Base-by-base conservation (phyloP, 1,140 invertebrate genomes). In the Pantala flavescens region DNA sequence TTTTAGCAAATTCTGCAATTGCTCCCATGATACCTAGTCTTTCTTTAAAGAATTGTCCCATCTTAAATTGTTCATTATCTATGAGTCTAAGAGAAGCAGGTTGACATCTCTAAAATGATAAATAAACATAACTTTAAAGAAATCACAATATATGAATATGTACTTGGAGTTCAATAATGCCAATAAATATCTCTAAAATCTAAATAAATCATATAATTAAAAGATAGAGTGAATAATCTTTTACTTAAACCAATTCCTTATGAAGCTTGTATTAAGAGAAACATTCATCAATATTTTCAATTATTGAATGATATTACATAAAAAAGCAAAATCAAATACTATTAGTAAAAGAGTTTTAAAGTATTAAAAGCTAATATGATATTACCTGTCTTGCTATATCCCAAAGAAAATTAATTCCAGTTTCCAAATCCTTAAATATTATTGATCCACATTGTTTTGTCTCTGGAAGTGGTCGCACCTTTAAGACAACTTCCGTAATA, bases 21-120 rank as follows among this genome's bases (percentile, higher is more conserved):
- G 87, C 84, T 1, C 88, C 87, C 71, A 91, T 86, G 82, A 91
- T 93, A 0, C 87, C 85, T 0, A 86, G 83, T 75, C 90, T 88
- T 0, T 93, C 88, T 81, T 96, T 93, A 16, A 99, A 83, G 0
- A 94, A 89, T 82, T 97, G 93, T 9, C 95, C 96, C 83, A 98
- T 95, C 78, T 92, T 89, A 79, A 99, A 99, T 83, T 99, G 97
- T 77, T 96, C 92, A 81, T 99, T 99, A 82, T 99, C 97, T 90
- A 99, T 94, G 16, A 99, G 84, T 71, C 97, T 86, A 73, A 99
- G 93, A 19, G 96, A 98, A 16, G 96, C 91, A 2, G 96, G 96
- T 80, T 97, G 96, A 82, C 93, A 93, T 74, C 94, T 86, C 81
- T 93, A 84, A 49, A 81, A 80, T 74, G 75, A 70, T 28, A 73